Evolutionary conservation across 2,888 invertebrate species (phyloP), one percentile per base, ranked within the genome.

Genomic region (Tortricodes alternella): DNA sequence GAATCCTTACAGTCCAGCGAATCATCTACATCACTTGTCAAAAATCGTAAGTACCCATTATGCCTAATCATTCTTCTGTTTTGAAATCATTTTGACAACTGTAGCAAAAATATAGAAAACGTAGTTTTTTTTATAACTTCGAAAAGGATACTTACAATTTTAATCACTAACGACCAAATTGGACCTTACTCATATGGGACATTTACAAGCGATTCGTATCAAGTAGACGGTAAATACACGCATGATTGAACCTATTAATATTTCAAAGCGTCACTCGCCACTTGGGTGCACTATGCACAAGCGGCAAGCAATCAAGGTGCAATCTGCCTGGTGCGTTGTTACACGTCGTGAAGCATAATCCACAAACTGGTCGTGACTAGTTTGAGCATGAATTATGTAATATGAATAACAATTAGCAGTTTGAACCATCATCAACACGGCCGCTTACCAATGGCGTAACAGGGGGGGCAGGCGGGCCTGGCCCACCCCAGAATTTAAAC

Each of bases 261-360:
- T 9, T n/a, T 27, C 27, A n/a, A 27, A n/a, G n/a, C 27, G 7
- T 3, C 27, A 27, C 27, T 8, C 9, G 3, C 7, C 8, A 27
- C n/a, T 9, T 7, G n/a, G 7, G 3, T 24, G 24, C 27, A n/a
- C 27, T 27, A 9, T 27, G 27, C 27, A 9, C 53, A 53, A 58
- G 43, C 43, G 61, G 57, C 64, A 51, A 62, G 64, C 62, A 66
- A 67, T 66, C 63, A 66, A 62, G 59, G 61, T 53, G 57, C 60
- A 63, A 67, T 64, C 64, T 61, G 56, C 29, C 44, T 50, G 50
- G 55, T 48, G 50, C 23, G 48, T 46, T 24, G 24, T 16, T 41
- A 13, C 32, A 27, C 24, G 21, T 41, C 19, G 48, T 1, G 11
- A 29, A 11, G n/a, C 21, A 21, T 55, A 55, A 55, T 49, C 48